A percentile compares a stretch with the other conserved stretches of the same genome.
Conservation (phyloP, 92 coral and sea anemone genomes). For the Parazoanthus swiftii region DNA sequence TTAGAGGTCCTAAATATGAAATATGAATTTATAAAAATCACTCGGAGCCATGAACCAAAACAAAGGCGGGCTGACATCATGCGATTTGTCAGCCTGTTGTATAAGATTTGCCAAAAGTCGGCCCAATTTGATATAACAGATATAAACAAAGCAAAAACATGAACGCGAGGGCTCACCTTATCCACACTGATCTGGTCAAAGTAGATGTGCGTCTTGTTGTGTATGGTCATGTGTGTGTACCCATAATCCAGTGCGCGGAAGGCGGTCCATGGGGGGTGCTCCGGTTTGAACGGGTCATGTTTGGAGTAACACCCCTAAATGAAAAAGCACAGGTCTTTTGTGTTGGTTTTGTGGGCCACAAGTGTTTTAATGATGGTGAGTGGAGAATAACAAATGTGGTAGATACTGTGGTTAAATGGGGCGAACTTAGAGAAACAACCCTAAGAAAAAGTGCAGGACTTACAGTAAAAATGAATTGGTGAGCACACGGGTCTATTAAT, state of each 20-base stretch:
- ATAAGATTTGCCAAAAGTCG: too few relatives aligned
- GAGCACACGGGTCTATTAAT: too few relatives aligned
- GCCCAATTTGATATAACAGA: too few relatives aligned
- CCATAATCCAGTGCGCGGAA: conserved; percentile 90
- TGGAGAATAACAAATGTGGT: conserved; percentile 35
- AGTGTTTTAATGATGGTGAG: not conserved
- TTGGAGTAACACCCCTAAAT: conserved; percentile 76
- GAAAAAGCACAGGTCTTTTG: not conserved
- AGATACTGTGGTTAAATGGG: conserved; percentile 65
- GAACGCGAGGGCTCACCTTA: conserved; percentile 48
- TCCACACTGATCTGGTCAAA: conserved; percentile 91
- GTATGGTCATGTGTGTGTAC: conserved; percentile 84
- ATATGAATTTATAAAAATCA: too few relatives aligned
- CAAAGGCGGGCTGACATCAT: too few relatives aligned
- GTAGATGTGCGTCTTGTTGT: conserved; percentile 81
- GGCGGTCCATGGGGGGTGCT: conserved; percentile 85
- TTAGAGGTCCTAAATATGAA: too few relatives aligned
- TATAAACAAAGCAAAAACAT: too few relatives aligned
- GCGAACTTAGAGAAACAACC: conserved; percentile 81
- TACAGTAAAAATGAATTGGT: not conserved
- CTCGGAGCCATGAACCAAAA: too few relatives aligned
- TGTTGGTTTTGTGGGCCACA: not conserved
- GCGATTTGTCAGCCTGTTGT: too few relatives aligned
- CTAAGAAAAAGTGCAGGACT: conserved; percentile 37
- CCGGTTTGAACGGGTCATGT: conserved; percentile 73